These are phyloP conservation scores for Florisuga fusca DNA, from an alignment of 2,797 vertebrate genomes.

Conservation along the genomic window DNA sequence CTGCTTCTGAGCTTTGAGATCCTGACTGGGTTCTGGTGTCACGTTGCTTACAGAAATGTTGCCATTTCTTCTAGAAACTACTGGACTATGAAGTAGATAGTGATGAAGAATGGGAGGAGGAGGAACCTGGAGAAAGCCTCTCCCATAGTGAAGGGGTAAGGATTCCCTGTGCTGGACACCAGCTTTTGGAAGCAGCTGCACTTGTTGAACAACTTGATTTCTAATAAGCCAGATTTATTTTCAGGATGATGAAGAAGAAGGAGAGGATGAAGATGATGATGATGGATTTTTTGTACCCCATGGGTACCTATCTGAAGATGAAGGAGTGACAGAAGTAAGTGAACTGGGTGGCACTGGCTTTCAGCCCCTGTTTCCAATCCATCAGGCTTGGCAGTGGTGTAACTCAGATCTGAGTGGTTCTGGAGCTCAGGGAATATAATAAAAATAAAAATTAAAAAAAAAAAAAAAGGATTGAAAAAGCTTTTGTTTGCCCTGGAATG, in stretches of 20 bases:
- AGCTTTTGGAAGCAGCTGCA: not conserved
- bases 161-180: rapidly evolving
- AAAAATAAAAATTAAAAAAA: not conserved
- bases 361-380: not conserved
- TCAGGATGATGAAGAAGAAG: constrained; percentile 95
- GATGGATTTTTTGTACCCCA: constrained; percentile 99
- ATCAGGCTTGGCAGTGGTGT: not conserved
- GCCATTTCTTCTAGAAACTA: constrained; percentile 79
- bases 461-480: not conserved
- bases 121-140: constrained; percentile 96
- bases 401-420: not conserved
- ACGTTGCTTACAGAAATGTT: rapidly evolving
- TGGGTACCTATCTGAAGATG: constrained; percentile 97
- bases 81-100: constrained; percentile 97
- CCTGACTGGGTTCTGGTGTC: rapidly evolving
- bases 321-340: constrained; percentile 88
- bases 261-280: constrained; percentile 92
- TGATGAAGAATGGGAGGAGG: constrained; percentile 99
- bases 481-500: not conserved
- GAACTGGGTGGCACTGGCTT: not conserved
- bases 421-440: not conserved
- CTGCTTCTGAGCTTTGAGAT: not conserved
- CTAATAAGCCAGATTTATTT: not conserved
- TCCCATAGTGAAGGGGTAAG: constrained; percentile 98
- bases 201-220: not conserved